Conservation (phyloP, 2,797 vertebrate species). For the Onychomys arenicola region DNA sequence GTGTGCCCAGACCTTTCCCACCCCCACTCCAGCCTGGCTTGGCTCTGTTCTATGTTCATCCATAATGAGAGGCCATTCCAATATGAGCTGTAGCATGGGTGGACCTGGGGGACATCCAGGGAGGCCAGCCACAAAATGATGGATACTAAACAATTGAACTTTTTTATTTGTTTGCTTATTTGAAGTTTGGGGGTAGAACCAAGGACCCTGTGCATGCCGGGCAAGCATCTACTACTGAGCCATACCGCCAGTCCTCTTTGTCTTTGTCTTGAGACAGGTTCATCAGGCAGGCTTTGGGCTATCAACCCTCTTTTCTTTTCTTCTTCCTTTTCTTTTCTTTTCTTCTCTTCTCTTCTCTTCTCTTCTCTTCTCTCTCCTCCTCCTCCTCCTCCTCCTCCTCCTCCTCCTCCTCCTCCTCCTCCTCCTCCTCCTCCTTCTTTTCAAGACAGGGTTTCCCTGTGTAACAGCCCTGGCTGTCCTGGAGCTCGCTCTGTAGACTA, state of each 20-base stretch:
- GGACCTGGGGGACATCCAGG: not conserved
- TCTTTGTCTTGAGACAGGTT: not conserved
- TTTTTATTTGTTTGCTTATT: not conserved
- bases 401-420: too few relatives aligned
- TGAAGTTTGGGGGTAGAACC: not conserved
- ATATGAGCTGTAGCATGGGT: not conserved
- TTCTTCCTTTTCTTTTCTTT: too few relatives aligned
- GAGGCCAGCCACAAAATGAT: not conserved
- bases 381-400: too few relatives aligned
- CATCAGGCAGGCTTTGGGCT: not conserved
- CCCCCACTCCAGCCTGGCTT: not conserved
- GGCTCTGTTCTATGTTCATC: not conserved
- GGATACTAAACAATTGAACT: not conserved
- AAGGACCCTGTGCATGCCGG: not conserved
- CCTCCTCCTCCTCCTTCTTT: rapidly evolving
- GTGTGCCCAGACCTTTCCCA: not conserved
- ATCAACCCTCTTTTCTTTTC: not conserved
- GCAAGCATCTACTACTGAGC: not conserved
- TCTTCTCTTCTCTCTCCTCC: too few relatives aligned
- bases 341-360: too few relatives aligned
- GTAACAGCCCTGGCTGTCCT: too few relatives aligned
- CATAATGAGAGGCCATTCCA: not conserved
- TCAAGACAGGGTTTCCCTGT: too few relatives aligned
- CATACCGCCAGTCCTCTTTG: not conserved
- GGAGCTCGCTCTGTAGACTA: too few relatives aligned